Evolutionary conservation across 2,888 invertebrate species (phyloP).

Genomic region (Tridacna gigas): DNA sequence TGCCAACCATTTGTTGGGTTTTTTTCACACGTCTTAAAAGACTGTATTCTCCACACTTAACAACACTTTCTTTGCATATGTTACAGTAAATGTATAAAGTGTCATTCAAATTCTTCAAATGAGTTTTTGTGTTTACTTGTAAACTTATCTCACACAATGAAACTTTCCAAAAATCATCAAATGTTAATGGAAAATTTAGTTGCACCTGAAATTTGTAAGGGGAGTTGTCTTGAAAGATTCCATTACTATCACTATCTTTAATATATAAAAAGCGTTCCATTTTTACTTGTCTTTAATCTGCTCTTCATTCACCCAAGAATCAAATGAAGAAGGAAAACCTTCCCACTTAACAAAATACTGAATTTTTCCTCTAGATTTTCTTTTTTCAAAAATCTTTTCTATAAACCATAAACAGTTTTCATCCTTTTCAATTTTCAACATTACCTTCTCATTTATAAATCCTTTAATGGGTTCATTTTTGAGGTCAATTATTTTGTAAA

Average conservation of each 20-base stretch:
- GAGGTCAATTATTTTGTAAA: slow-evolving; percentile 43
- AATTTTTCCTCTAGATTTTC: slow-evolving; percentile 41
- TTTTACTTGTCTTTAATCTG: slow-evolving; percentile 45
- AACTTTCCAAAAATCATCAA: slow-evolving; percentile 55
- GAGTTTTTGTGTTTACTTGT: too few relatives aligned
- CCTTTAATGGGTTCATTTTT: too few relatives aligned
- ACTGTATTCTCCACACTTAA: slow-evolving; percentile 33
- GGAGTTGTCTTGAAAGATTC: slow-evolving; percentile 39
- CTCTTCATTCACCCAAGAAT: slow-evolving; percentile 38
- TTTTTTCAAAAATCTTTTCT: too few relatives aligned
- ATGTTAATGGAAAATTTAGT: slow-evolving; percentile 32
- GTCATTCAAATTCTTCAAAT: slow-evolving; percentile 9
- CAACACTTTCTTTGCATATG: slow-evolving; percentile 52
- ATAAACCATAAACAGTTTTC: slow-evolving; percentile 54
- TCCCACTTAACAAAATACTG: slow-evolving; percentile 47
- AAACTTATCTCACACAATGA: slow-evolving; percentile 42
- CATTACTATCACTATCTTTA: slow-evolving; percentile 38
- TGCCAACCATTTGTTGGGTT: slow-evolving; percentile 40
- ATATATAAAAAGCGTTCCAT: slow-evolving; percentile 49
- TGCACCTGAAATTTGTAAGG: slow-evolving; percentile 46
- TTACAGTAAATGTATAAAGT: slow-evolving; percentile 43
- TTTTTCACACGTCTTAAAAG: slow-evolving; percentile 39
- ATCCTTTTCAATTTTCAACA: slow-evolving; percentile 27
- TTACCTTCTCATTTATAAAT: too few relatives aligned
- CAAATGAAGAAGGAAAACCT: slow-evolving; percentile 37